Percentiles rank a stretch among this genome's conserved stretches.
These are phyloP conservation scores for Delphinus delphis DNA, from an alignment of 2,113 vertebrate species.

Conservation along the genomic window DNA sequence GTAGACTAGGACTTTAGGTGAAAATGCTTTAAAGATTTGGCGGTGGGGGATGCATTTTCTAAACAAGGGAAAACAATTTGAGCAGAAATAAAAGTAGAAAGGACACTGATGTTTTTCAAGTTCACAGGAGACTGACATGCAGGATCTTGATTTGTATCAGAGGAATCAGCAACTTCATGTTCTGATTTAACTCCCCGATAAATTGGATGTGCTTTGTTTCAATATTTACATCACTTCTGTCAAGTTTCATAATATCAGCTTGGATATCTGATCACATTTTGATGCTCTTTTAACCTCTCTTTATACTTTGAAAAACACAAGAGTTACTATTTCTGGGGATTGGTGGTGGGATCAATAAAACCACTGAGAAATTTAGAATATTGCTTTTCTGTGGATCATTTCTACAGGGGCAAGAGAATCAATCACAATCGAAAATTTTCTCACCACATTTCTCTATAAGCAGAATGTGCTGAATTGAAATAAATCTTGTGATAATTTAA, in stretches of 20 bases:
- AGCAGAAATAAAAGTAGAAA: not conserved
- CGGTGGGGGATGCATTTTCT: not conserved
- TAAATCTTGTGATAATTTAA: constrained; percentile 54
- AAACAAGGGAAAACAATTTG: not conserved
- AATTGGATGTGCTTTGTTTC: not conserved
- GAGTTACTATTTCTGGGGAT: constrained; percentile 23
- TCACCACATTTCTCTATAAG: not conserved
- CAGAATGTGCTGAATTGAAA: constrained; percentile 52
- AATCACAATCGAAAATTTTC: constrained; percentile 38
- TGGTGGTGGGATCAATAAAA: constrained; percentile 51
- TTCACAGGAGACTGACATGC: not conserved
- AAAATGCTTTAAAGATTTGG: not conserved
- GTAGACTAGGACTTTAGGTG: not conserved
- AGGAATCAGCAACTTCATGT: not conserved
- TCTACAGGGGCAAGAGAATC: constrained; percentile 42
- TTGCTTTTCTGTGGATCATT: constrained; percentile 39
- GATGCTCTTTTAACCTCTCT: constrained; percentile 18
- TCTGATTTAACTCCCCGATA: not conserved
- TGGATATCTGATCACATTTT: not conserved
- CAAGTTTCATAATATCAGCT: constrained; percentile 19
- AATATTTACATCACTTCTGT: constrained; percentile 23
- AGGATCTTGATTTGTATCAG: not conserved
- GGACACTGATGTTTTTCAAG: not conserved
- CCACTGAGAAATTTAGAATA: constrained; percentile 52
- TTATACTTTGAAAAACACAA: constrained; percentile 17